Conservation (phyloP, 2,113 vertebrate genomes). For the Barbus barbus region DNA sequence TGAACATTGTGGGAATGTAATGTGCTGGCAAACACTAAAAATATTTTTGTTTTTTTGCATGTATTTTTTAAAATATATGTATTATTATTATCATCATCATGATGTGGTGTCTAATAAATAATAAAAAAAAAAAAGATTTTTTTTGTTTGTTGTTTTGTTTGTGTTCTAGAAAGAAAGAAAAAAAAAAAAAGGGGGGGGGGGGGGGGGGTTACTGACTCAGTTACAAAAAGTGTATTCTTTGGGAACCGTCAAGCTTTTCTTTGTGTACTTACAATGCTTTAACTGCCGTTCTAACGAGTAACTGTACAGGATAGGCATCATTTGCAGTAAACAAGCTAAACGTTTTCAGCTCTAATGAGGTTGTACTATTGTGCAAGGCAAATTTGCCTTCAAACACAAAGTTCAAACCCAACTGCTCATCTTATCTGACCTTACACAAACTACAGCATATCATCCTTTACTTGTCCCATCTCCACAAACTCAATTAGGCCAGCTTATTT, state of each 20-base stretch:
- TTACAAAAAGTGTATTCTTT: not conserved
- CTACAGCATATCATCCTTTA: not conserved
- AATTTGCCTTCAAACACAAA: not conserved
- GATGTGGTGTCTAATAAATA: not conserved
- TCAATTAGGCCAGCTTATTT: not conserved
- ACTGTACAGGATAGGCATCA: not conserved
- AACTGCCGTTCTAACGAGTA: not conserved
- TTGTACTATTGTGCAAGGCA: not conserved
- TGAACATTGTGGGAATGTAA: not conserved
- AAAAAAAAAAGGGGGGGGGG: too few species aligned
- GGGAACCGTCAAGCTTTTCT: not conserved
- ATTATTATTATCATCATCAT: too few species aligned
- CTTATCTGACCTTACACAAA: not conserved
- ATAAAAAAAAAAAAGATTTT: too few species aligned
- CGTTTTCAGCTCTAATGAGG: not conserved
- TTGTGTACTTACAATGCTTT: not conserved
- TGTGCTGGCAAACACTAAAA: not conserved
- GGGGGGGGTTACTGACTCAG: conserved; percentile 1
- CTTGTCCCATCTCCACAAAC: too few species aligned
- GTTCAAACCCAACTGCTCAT: too few species aligned
- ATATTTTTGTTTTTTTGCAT: too few species aligned
- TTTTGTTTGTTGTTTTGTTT: too few species aligned
- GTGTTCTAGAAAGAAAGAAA: too few species aligned
- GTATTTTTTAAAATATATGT: too few species aligned
- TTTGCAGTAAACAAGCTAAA: not conserved